Percentiles rank a stretch among this genome's conserved stretches.
phyloP scores from a whole-genome alignment of 92 coral and sea anemone genomes.

The Siderastrea siderea region DNA sequence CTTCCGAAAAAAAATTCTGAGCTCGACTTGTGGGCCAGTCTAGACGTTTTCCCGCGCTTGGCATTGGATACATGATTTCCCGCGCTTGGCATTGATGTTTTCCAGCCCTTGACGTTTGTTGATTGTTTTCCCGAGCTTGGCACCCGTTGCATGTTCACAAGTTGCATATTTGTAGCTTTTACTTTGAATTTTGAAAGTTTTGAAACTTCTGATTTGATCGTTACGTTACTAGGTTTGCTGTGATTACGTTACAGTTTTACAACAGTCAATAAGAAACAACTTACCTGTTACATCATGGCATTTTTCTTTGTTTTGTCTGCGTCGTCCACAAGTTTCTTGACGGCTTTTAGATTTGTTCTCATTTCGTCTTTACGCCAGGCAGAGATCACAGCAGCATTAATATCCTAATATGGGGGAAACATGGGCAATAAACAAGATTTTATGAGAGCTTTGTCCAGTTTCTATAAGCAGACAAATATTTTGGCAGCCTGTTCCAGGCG shows the following conservation, averaged over 20 bases:
- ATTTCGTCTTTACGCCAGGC: conserved; percentile 97
- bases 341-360: conserved; percentile 83
- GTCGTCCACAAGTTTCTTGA: conserved; percentile 92
- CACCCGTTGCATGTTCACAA: not conserved
- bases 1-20: too few species aligned
- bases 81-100: not conserved
- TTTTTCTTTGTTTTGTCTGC: conserved; percentile 87
- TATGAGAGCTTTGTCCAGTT: too few species aligned
- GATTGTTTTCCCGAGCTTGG: not conserved
- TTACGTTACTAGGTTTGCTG: too few species aligned
- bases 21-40: too few species aligned
- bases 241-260: not conserved
- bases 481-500: too few species aligned
- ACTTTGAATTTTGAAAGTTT: too few species aligned
- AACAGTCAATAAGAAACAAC: not conserved
- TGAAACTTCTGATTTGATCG: too few species aligned
- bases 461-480: too few species aligned
- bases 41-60: not conserved
- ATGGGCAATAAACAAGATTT: too few species aligned
- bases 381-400: conserved; percentile 87
- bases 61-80: not conserved
- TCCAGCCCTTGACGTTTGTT: not conserved
- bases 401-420: conserved; percentile 67
- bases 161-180: not conserved
- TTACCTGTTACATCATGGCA: conserved; percentile 82